phyloP scores from a whole-genome alignment of 2,113 vertebrate species.

The Chlorodrepanis virens region DNA sequence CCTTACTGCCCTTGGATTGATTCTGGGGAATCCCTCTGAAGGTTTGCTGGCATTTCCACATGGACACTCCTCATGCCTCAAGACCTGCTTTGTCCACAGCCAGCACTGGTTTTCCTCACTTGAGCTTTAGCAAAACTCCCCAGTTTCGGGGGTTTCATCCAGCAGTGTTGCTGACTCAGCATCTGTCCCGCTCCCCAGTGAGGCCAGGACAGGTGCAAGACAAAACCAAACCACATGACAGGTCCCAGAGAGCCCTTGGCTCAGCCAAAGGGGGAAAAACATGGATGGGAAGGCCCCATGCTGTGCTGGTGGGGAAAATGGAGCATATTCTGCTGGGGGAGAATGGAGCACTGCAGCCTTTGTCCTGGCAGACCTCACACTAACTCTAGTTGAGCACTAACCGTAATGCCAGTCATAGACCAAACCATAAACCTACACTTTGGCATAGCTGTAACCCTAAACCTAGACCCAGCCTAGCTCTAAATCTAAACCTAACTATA shows the following conservation, averaged over 20 bases:
- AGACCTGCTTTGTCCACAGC: background rate
- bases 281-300: background rate
- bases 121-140: background rate
- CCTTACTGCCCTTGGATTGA: background rate
- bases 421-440: background rate
- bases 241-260: background rate
- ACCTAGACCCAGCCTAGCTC: background rate
- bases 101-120: fast-evolving
- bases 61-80: too few species aligned
- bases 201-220: background rate
- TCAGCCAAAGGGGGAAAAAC: fast-evolving
- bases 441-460: background rate
- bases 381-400: too few species aligned
- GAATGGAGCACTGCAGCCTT: background rate
- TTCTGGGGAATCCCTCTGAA: background rate
- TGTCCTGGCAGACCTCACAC: background rate
- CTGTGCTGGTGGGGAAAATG: background rate
- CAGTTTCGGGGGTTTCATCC: background rate
- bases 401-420: fast-evolving
- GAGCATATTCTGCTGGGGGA: background rate
- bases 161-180: background rate
- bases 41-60: background rate
- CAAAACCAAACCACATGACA: background rate
- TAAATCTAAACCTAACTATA: background rate
- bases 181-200: background rate